Evolutionary conservation across 2,113 vertebrate genomes (phyloP), one percentile per base, ranked within the genome.

Genomic region (Arvicanthis niloticus): DNA sequence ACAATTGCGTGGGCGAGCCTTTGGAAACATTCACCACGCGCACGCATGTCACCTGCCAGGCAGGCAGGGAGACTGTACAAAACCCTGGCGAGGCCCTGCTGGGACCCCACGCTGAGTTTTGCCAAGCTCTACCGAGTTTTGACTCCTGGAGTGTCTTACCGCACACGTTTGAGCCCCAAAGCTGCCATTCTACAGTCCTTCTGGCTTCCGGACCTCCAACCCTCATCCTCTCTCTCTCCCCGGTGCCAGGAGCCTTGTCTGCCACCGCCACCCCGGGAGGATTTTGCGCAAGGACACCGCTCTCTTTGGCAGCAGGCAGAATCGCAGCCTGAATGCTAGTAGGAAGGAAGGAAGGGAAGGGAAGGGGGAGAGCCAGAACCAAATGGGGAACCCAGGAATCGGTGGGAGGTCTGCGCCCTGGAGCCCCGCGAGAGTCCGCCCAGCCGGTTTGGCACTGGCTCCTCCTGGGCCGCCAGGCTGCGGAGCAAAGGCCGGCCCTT

Each of bases 361-460:
- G 72, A 53, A 77, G 84, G 65, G n/a, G 17, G 10, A 60, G 51
- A 67, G n/a, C 1, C 37, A 56, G 56, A 58, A 65, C 70, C 58
- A 86, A 88, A 90, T 11, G 81, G 77, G 62, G 87, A 13, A 31
- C 91, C 40, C 7, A 70, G 95, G 80, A 84, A 89, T 77, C 94
- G 37, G 96, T 96, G 97, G 98, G 98, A 95, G 96, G 97, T 93
- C 97, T 91, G 95, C 26, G 72, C 81, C 73, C 81, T 24, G n/a
- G 45, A 88, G 90, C 65, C 88, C 95, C 4, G 51, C 5, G 24
- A 4, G 29, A 82, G 93, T 90, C 78, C n/a, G 3, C 90, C 80
- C 2, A 19, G 73, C 67, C 26, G 0, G n/a, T 68, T 95, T 96
- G 97, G 97, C 97, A 81, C 62, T 0, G 62, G 80, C 45, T 88